Base-by-base conservation (phyloP, 2,113 vertebrate genomes). In the Sturnira hondurensis region DNA sequence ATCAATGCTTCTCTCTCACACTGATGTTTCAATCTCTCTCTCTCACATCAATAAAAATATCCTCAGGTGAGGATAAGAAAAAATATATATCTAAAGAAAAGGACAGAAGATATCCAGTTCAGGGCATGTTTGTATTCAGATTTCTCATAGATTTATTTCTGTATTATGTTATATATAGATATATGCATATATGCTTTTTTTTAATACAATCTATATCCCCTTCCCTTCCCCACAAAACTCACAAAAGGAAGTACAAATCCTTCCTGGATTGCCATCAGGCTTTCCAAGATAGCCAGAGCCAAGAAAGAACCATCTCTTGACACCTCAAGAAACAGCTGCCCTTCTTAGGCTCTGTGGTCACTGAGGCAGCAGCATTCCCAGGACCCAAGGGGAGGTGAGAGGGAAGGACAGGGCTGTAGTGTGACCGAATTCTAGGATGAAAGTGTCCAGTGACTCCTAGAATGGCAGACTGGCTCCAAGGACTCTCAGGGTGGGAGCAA, bases 61-160 rank as follows among this genome's bases (percentile, higher is more conserved):
- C 61, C 58, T 61, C 58, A 28, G 58, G 58, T 61, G 58, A 61
- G 58, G 58, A 61, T 61, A 11, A 58, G 26, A 58, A 58, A 58
- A 58, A 58, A 19, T n/a, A 56, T 20, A 56, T n/a, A 61, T 61
- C 58, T 61, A 61, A 61, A 61, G 58, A 61, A 61, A 94, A 91
- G 95, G 73, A 94, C 95, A 97, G 86, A 95, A 87, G 90, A 96
- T 33, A 95, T 52, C 71, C 76, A 68, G 61, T 73, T 83, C 89
- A 70, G 54, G 92, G 65, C 47, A 91, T 82, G 67, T 73, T 70
- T 90, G 50, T 52, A 90, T 82, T 95, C 88, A 97, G 96, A 97
- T 43, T 88, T 95, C 76, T 93, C 87, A 96, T 97, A 95, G 90
- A 96, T 98, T 98, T 98, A 98, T 98, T 98, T 95, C 74, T 97